Conservation (phyloP, 2,888 invertebrate genomes). For the Conops quadrifasciatus region DNA sequence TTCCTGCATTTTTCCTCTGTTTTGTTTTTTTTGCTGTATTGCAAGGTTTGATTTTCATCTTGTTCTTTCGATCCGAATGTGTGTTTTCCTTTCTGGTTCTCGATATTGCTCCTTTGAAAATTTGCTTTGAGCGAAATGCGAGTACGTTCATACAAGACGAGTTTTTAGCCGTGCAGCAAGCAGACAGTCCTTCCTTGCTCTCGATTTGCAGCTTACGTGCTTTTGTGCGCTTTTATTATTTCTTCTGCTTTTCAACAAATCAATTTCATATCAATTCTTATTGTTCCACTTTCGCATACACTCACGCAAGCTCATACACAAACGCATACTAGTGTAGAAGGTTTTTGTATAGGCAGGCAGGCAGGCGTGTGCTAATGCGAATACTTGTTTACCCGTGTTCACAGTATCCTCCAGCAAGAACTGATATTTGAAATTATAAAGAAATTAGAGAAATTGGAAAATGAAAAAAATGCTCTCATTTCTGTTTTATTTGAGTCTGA, state of each 20-base stretch:
- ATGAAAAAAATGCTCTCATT: no score
- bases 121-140: background rate
- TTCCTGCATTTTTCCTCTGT: background rate
- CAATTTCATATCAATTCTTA: slow-evolving; percentile 38
- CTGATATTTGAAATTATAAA: no score
- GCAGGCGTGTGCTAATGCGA: background rate
- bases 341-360: background rate
- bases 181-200: background rate
- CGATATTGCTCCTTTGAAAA: background rate
- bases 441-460: no score
- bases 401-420: no score
- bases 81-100: background rate
- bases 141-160: no score
- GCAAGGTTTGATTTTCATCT: slow-evolving; percentile 21
- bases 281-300: slow-evolving; percentile 26
- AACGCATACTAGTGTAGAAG: no score
- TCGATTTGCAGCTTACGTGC: slow-evolving; percentile 14
- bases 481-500: no score
- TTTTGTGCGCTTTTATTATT: slow-evolving; percentile 8
- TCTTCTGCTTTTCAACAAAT: slow-evolving; percentile 17
- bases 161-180: no score
- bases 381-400: no score
- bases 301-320: background rate
- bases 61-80: background rate
- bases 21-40: background rate